Evolutionary conservation across 2,797 vertebrate genomes (phyloP).

Genomic region (Myotis pilosus): DNA sequence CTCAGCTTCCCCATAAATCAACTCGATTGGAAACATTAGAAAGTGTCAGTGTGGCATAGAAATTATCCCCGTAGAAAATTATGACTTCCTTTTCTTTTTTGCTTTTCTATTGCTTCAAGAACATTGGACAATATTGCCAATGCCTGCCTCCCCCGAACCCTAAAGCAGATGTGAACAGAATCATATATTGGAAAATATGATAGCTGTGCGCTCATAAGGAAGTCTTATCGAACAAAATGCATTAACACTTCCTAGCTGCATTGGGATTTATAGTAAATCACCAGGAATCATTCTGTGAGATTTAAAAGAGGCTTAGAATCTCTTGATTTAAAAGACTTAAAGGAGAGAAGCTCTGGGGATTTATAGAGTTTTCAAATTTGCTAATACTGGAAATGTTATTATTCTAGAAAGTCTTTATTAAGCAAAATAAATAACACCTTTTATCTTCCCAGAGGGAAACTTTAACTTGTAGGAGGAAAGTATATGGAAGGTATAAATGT

Average conservation of each 20-base stretch:
- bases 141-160: constrained; percentile 7
- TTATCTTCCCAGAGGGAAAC: constrained; percentile 56
- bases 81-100: constrained; percentile 45
- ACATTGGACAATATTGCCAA: constrained; percentile 28
- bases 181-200: constrained; percentile 24
- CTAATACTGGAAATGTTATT: constrained; percentile 70
- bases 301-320: constrained; percentile 72
- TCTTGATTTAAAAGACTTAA: constrained; percentile 68
- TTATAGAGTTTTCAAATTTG: constrained; percentile 70
- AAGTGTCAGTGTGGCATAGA: constrained; percentile 66
- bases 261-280: constrained; percentile 64
- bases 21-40: constrained; percentile 73
- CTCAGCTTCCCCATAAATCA: constrained; percentile 77
- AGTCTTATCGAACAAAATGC: constrained; percentile 34
- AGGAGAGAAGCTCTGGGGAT: constrained; percentile 57
- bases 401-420: constrained; percentile 70
- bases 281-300: constrained; percentile 50
- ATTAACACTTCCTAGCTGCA: not conserved
- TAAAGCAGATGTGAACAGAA: not conserved
- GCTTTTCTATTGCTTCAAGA: constrained; percentile 68
- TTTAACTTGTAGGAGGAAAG: constrained; percentile 27
- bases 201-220: constrained; percentile 37
- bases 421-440: constrained; percentile 66
- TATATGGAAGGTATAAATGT: constrained; percentile 16
- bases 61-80: constrained; percentile 65